These are phyloP conservation scores for Heterotis niloticus DNA, from an alignment of 2,113 vertebrate genomes.

Conservation along the genomic window DNA sequence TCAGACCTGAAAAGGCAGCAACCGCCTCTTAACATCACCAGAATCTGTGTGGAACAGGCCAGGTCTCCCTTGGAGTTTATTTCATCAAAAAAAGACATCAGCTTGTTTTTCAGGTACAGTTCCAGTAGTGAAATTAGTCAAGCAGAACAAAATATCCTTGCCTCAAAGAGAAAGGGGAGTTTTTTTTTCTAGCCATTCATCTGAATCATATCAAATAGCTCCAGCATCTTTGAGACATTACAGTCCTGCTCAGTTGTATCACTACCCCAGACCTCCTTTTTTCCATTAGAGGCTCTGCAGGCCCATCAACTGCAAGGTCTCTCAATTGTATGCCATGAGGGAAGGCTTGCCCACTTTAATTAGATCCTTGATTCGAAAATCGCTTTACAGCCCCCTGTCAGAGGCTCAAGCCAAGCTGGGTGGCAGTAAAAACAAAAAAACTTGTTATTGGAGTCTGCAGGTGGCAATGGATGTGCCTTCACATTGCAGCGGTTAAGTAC, in stretches of 20 bases:
- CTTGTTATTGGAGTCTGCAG: conserved; percentile 34
- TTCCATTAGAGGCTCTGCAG: conserved; percentile 49
- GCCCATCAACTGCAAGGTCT: conserved; percentile 48
- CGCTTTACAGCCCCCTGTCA: conserved; percentile 34
- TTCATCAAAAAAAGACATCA: no score
- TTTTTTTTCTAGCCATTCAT: conserved; percentile 45
- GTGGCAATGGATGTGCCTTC: conserved; percentile 23
- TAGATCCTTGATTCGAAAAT: conserved; percentile 57
- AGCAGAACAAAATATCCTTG: background rate
- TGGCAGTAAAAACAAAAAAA: conserved; percentile 13
- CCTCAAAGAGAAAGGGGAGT: conserved; percentile 1
- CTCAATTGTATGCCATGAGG: conserved; percentile 44
- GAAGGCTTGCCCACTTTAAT: conserved; percentile 50
- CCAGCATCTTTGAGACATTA: background rate
- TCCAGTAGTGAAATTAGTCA: conserved; percentile 6
- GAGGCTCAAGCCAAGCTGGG: conserved; percentile 24
- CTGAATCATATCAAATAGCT: background rate
- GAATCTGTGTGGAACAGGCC: background rate
- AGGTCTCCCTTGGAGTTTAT: background rate
- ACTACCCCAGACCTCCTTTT: conserved; percentile 37
- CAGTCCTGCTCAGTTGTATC: conserved; percentile 31
- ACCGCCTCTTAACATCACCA: background rate
- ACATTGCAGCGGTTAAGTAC: background rate
- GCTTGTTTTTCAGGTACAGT: background rate
- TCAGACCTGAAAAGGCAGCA: conserved; percentile 35